These are phyloP conservation scores for Brachionus sp. DNA, from an alignment of 1,140 invertebrate species.

Conservation along the genomic window DNA sequence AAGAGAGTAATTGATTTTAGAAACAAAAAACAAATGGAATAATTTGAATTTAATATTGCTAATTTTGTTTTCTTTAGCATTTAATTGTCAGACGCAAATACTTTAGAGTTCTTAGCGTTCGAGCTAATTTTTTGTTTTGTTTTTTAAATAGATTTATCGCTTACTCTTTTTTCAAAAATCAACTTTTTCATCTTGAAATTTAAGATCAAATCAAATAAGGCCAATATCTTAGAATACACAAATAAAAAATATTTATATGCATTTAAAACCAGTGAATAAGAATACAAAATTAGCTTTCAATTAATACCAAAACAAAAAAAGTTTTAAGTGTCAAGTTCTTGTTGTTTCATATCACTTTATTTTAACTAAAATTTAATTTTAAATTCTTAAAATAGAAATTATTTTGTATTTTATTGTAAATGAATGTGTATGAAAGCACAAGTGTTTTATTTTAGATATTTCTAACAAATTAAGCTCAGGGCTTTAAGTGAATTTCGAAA, in stretches of 20 bases:
- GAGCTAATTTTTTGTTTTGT: not conserved
- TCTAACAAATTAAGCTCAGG: not conserved
- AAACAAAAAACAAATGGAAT: not conserved
- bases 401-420: not conserved
- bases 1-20: not conserved
- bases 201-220: not conserved
- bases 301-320: constrained; percentile 5
- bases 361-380: not conserved
- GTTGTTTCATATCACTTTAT: constrained; percentile 1
- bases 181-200: not conserved
- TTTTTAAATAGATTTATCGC: not conserved
- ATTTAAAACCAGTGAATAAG: not conserved
- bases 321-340: not conserved
- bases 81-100: constrained; percentile 8
- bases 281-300: constrained; percentile 1
- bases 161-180: not conserved
- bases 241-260: not conserved
- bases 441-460: not conserved
- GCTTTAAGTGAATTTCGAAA: not conserved
- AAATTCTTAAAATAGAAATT: not conserved
- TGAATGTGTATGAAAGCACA: not conserved
- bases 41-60: not conserved
- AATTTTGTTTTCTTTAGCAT: constrained; percentile 4
- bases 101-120: not conserved
- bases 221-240: not conserved